phyloP scores from a whole-genome alignment of 2,888 invertebrate genomes.

The Melanchra persicariae region DNA sequence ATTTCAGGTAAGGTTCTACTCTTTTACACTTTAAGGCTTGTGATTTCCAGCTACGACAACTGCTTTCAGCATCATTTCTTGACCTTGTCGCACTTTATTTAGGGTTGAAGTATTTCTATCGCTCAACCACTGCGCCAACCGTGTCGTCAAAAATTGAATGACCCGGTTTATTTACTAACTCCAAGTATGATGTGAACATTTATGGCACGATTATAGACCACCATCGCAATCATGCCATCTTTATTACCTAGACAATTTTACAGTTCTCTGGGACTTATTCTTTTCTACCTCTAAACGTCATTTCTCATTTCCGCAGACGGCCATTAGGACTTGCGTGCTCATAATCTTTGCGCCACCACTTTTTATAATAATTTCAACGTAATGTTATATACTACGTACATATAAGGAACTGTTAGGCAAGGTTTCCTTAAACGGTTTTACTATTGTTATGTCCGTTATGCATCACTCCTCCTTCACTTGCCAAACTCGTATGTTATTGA shows the following conservation, averaged over 20 bases:
- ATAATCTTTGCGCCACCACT: slow-evolving; percentile 20
- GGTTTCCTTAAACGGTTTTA: slow-evolving; percentile 39
- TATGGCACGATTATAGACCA: neutral
- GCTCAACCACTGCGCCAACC: too few species aligned
- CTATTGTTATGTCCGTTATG: slow-evolving; percentile 42
- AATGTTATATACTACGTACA: slow-evolving; percentile 16
- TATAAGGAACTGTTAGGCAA: slow-evolving; percentile 36
- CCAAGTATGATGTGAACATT: slow-evolving; percentile 4
- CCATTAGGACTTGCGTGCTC: slow-evolving; percentile 13
- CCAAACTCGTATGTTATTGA: slow-evolving; percentile 29
- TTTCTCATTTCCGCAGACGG: slow-evolving; percentile 12
- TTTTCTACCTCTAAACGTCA: slow-evolving; percentile 2
- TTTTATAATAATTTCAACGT: slow-evolving; percentile 40
- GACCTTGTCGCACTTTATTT: too few species aligned
- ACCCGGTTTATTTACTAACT: neutral
- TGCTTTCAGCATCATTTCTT: neutral
- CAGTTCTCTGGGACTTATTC: slow-evolving; percentile 7
- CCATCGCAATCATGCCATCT: slow-evolving; percentile 9
- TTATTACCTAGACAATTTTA: slow-evolving; percentile 7
- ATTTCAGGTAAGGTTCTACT: too few species aligned
- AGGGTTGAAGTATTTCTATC: too few species aligned
- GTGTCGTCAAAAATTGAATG: neutral
- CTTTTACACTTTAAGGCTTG: neutral
- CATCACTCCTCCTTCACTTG: slow-evolving; percentile 33
- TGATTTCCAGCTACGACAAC: neutral